Evolutionary conservation across 2,113 vertebrate species (phyloP).

Genomic region (Rallus limicola): DNA sequence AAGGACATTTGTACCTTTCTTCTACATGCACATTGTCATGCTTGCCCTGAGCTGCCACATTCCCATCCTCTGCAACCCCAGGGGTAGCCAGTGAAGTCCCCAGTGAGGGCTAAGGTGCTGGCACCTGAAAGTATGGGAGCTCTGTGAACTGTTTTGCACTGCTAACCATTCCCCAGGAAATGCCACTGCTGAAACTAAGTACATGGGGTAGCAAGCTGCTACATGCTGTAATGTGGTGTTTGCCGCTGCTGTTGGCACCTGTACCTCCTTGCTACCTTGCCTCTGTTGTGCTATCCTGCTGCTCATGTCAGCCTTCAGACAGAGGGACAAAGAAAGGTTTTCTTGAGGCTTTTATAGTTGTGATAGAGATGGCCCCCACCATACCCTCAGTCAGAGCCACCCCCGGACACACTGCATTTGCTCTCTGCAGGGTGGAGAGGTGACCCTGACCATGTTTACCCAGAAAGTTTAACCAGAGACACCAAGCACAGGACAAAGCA

Average conservation of each 20-base stretch:
- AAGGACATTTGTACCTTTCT: not conserved
- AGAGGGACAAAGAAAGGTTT: not conserved
- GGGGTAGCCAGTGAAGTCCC: not conserved
- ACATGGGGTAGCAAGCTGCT: not conserved
- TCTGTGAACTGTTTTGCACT: not conserved
- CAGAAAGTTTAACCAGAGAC: not conserved
- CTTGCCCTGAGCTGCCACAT: not conserved
- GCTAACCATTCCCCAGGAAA: not conserved
- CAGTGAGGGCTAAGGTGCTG: not conserved
- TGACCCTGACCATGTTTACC: not conserved
- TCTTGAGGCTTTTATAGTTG: not conserved
- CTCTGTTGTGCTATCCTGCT: accelerated
- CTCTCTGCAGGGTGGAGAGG: not conserved
- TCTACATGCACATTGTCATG: not conserved
- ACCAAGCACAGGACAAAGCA: not conserved
- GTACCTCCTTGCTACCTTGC: not conserved
- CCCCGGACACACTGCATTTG: accelerated
- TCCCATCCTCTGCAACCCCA: not conserved
- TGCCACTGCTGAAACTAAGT: not conserved
- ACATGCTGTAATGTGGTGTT: not conserved
- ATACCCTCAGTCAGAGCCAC: not conserved
- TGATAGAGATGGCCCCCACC: not conserved
- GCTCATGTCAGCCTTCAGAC: accelerated
- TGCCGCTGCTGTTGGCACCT: not conserved
- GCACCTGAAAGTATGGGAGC: not conserved